A percentile compares a stretch with the other conserved stretches of the same genome.
Conservation (phyloP, 2,797 vertebrate species). For the Peromyscus aztecus region DNA sequence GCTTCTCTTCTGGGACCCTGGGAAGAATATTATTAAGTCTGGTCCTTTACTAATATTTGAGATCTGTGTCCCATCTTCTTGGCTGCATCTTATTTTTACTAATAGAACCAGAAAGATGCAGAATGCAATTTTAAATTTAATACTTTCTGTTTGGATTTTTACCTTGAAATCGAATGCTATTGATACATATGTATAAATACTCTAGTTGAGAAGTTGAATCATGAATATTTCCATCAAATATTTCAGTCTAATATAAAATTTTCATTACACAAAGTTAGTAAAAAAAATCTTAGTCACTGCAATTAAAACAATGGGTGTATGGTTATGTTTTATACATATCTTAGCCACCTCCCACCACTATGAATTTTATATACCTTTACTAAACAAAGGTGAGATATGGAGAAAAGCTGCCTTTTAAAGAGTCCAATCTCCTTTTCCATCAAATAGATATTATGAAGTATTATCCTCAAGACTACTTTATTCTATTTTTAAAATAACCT, state of each 20-base stretch:
- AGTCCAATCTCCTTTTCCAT: conserved; percentile 81
- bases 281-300: conserved; percentile 71
- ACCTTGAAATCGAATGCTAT: conserved; percentile 59
- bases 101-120: conserved; percentile 35
- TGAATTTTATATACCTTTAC: conserved; percentile 68
- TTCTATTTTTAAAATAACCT: conserved; percentile 54
- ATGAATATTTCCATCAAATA: conserved; percentile 68
- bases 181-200: conserved; percentile 33
- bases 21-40: no score
- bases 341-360: background rate
- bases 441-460: conserved; percentile 70
- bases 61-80: conserved; percentile 36
- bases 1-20: no score
- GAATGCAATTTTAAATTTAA: conserved; percentile 56
- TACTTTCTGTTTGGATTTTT: conserved; percentile 64
- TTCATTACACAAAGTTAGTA: conserved; percentile 59
- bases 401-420: conserved; percentile 77
- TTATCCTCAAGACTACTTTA: conserved; percentile 82
- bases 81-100: conserved; percentile 38
- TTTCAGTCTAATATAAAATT: conserved; percentile 71
- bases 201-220: conserved; percentile 43
- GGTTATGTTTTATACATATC: background rate
- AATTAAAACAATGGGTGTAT: conserved; percentile 61
- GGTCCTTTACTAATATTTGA: no score
- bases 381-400: conserved; percentile 64